Base-by-base conservation (phyloP, 2,113 vertebrate genomes). In the Heterochromis multidens region DNA sequence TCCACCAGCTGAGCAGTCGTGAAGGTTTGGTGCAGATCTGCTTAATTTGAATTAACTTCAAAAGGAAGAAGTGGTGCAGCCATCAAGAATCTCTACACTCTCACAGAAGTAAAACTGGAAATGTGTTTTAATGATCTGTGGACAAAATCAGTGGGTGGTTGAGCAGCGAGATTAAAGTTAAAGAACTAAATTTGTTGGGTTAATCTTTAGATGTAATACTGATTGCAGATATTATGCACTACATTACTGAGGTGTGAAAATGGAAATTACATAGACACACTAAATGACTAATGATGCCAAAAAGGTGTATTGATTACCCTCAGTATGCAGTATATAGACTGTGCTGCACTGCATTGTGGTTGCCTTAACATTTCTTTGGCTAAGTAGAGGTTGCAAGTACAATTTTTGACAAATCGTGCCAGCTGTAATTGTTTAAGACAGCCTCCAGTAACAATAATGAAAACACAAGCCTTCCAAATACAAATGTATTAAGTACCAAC, bases 51-150 rank as follows among this genome's bases (percentile, higher is more conserved):
- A 82, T 89, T 80, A 82, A 82, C 80, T 83, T 89, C 60, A 63
- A 43, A 80, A 86, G 63, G 77, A 87, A 78, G 49, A 80, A 83
- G 67, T 58, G n/a, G 49, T 57, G 77, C 79, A 82, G 46, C 77
- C 76, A 82, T 89, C 60, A 77, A 65, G 54, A 77, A 79, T 67
- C n/a, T 57, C 70, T 74, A 54, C 19, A 1, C 70, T 74, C 46
- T 54, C 4, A 29, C 46, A 54, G 27, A 54, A 54, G 76, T 31
- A 14, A 79, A 84, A 62, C 25, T 83, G 60, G 49, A 54, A 88
- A 90, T 88, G 49, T 63, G 70, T 86, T 88, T 88, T 87, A 90
- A 87, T 91, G 91, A 93, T 89, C 67, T 81, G 79, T 90, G 79
- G 85, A 90, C 35, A 62, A 83, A 89, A 86, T 80, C 91, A 89